Evolutionary conservation across 2,113 vertebrate species (phyloP).

Genomic region (Oceanites oceanicus): DNA sequence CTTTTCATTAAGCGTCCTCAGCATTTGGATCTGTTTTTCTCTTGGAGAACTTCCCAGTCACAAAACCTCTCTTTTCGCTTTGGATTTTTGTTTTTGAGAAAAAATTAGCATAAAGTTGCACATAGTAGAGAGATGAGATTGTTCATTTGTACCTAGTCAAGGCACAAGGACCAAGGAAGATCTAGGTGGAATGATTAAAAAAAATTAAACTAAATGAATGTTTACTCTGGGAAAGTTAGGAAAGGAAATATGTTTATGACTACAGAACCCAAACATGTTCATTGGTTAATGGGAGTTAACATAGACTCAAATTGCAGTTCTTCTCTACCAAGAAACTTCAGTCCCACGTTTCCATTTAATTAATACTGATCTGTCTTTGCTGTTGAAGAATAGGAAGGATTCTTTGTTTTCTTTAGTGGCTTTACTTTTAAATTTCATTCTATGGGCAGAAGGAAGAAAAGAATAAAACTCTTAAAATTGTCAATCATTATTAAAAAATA

Average conservation of each 20-base stretch:
- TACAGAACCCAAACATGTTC: not conserved
- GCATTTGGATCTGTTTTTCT: not conserved
- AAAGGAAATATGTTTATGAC: not conserved
- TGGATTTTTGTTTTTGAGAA: not conserved
- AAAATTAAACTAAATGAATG: not conserved
- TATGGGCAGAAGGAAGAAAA: not conserved
- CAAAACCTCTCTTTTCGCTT: not conserved
- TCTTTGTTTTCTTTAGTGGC: not conserved
- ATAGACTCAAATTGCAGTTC: not conserved
- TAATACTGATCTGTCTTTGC: not conserved
- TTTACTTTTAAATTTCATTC: not conserved
- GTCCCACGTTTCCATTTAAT: not conserved
- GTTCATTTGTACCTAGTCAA: not conserved
- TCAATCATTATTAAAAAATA: not conserved
- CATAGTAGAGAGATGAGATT: not conserved
- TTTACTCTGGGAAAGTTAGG: not conserved
- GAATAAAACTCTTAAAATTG: not conserved
- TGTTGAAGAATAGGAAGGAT: not conserved
- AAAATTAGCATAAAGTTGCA: not conserved
- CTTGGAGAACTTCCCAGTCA: not conserved
- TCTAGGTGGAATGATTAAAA: not conserved
- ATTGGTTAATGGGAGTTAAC: not conserved
- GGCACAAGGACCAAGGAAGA: not conserved
- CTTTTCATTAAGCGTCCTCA: not conserved
- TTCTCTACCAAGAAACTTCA: not conserved